Percentiles rank a stretch among this genome's conserved stretches.
Evolutionary conservation across 2,888 invertebrate genomes (phyloP).

Genomic region (Cantharis nigra): DNA sequence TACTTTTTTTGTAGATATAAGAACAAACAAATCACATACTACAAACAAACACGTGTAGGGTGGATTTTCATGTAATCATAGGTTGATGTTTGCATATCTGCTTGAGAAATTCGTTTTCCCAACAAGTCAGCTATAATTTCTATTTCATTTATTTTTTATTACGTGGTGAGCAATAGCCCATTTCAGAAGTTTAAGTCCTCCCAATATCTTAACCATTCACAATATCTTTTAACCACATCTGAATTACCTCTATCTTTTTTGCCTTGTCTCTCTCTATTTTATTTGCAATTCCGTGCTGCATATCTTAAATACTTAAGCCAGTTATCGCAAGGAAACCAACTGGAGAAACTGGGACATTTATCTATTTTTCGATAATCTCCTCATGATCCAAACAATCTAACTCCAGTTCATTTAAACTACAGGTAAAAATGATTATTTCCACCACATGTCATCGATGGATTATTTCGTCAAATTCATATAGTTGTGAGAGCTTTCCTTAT

Average conservation of each 20-base stretch:
- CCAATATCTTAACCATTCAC: not conserved
- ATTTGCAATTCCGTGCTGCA: not conserved
- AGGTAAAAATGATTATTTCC: no score
- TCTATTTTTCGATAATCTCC: not conserved
- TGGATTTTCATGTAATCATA: not conserved
- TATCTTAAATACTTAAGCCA: not conserved
- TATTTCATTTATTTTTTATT: not conserved
- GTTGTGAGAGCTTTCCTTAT: not conserved
- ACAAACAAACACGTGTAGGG: not conserved
- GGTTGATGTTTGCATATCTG: not conserved
- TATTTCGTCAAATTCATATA: no score
- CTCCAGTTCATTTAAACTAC: no score
- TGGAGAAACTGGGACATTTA: not conserved
- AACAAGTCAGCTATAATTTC: not conserved
- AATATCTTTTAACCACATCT: not conserved
- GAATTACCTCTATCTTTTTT: not conserved
- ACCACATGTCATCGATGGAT: no score
- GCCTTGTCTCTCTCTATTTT: not conserved
- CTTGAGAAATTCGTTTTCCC: not conserved
- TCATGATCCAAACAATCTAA: not conserved
- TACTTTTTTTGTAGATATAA: no score
- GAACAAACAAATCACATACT: not conserved
- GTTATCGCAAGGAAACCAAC: not conserved
- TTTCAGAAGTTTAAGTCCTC: not conserved
- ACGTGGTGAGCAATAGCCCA: not conserved